Evolutionary conservation across 2,113 vertebrate species (phyloP).

Genomic region (Osmerus mordax): DNA sequence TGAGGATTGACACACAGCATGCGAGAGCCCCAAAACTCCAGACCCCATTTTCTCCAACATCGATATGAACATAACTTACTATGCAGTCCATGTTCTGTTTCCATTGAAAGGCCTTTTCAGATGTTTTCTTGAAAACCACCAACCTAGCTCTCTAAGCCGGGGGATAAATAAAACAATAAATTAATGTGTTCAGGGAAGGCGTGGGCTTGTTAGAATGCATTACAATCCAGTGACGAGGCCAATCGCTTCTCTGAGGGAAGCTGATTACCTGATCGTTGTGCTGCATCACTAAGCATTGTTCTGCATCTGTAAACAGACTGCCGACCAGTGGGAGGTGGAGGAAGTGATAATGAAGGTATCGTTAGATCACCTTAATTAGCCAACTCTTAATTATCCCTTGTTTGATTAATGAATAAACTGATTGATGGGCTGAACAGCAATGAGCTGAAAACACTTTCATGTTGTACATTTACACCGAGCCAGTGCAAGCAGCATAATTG

Average conservation of each 20-base stretch:
- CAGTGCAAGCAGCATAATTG: no score
- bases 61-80: no score
- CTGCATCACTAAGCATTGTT: slow-evolving; percentile 25
- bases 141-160: neutral
- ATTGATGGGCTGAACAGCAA: slow-evolving; percentile 36
- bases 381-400: slow-evolving; percentile 6
- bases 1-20: no score
- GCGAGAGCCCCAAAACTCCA: no score
- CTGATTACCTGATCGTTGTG: slow-evolving; percentile 40
- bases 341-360: slow-evolving; percentile 8
- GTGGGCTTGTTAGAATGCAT: slow-evolving; percentile 16
- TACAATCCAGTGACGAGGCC: slow-evolving; percentile 22
- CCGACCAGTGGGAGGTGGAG: neutral
- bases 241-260: slow-evolving; percentile 26
- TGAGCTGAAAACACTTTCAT: no score
- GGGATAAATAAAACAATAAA: slow-evolving; percentile 32
- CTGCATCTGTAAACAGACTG: slow-evolving; percentile 30
- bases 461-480: no score
- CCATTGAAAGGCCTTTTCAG: no score
- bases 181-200: slow-evolving; percentile 36
- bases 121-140: no score
- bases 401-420: slow-evolving; percentile 46
- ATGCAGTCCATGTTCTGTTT: no score
- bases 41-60: no score
- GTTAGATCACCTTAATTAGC: slow-evolving; percentile 22